phyloP scores from a whole-genome alignment of 2,888 invertebrate genomes.

The Ophion slaviceki region DNA sequence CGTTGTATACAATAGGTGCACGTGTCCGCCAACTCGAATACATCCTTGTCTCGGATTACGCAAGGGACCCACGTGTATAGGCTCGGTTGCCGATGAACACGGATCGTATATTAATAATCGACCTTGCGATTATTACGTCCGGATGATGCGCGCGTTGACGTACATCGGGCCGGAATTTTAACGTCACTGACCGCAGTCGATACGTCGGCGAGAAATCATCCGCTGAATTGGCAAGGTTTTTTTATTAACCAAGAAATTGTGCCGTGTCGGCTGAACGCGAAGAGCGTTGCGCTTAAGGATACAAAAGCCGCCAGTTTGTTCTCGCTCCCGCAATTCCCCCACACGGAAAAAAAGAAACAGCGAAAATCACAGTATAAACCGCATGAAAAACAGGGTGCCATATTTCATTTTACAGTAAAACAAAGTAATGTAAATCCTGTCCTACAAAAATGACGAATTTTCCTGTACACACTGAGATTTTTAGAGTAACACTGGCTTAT shows the following conservation, averaged over 20 bases:
- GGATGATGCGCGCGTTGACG: neutral
- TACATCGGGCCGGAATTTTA: neutral
- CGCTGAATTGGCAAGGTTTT: neutral
- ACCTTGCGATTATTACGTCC: neutral
- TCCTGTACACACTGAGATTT: too few relatives aligned
- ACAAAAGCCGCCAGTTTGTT: neutral
- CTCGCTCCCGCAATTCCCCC: too few relatives aligned
- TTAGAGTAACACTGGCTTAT: too few relatives aligned
- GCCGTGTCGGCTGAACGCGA: neutral
- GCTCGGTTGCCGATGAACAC: too few relatives aligned
- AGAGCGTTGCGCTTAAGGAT: neutral
- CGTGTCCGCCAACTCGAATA: neutral
- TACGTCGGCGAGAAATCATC: neutral
- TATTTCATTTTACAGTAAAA: too few relatives aligned
- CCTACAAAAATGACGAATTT: too few relatives aligned
- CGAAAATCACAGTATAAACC: too few relatives aligned
- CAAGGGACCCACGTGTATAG: too few relatives aligned
- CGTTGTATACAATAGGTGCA: neutral
- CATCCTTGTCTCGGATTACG: too few relatives aligned
- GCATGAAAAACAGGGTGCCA: too few relatives aligned
- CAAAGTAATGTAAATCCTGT: too few relatives aligned
- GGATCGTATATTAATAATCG: neutral
- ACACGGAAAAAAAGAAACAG: too few relatives aligned
- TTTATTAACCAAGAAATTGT: neutral
- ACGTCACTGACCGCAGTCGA: neutral